These are phyloP conservation scores for Zaprionus davidi DNA, from an alignment of 1,140 invertebrate genomes.

Conservation along the genomic window DNA sequence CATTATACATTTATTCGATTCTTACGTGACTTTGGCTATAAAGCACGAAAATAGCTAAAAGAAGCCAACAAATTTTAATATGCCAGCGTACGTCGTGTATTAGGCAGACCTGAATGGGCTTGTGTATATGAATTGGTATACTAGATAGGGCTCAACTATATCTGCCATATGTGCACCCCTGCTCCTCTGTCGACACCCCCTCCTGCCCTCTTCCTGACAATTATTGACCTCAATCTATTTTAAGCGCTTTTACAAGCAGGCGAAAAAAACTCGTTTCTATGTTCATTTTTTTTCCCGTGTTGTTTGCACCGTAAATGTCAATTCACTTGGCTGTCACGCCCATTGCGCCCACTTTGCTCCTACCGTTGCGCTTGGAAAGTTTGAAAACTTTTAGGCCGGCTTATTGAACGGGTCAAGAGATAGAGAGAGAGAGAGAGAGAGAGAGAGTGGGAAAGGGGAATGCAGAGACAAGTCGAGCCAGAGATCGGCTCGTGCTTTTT, in stretches of 20 bases:
- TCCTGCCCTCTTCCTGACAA: slow-evolving; percentile 53
- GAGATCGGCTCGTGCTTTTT: slow-evolving; percentile 57
- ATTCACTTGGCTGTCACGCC: slow-evolving; percentile 42
- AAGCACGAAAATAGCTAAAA: slow-evolving; percentile 65
- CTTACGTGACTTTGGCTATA: slow-evolving; percentile 75
- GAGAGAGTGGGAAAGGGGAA: background rate
- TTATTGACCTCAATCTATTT: slow-evolving; percentile 77
- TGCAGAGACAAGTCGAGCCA: slow-evolving; percentile 45
- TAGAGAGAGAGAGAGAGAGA: background rate
- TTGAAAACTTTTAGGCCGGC: slow-evolving; percentile 42
- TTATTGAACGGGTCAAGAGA: slow-evolving; percentile 30
- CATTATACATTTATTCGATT: slow-evolving; percentile 78
- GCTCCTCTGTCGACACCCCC: slow-evolving; percentile 10
- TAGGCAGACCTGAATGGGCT: slow-evolving; percentile 25
- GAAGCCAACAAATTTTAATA: slow-evolving; percentile 24
- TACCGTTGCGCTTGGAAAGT: slow-evolving; percentile 14
- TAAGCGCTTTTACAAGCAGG: slow-evolving; percentile 50
- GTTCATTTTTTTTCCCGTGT: slow-evolving; percentile 25
- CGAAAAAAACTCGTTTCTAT: slow-evolving; percentile 18
- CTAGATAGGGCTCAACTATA: slow-evolving; percentile 14
- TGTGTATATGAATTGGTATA: slow-evolving; percentile 67
- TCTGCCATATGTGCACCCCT: background rate
- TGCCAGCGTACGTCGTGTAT: slow-evolving; percentile 8
- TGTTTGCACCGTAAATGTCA: slow-evolving; percentile 42
- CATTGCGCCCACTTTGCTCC: slow-evolving; percentile 9